Base-by-base conservation (phyloP, 1,140 invertebrate genomes). In the Neoseiulus cucumeris region DNA sequence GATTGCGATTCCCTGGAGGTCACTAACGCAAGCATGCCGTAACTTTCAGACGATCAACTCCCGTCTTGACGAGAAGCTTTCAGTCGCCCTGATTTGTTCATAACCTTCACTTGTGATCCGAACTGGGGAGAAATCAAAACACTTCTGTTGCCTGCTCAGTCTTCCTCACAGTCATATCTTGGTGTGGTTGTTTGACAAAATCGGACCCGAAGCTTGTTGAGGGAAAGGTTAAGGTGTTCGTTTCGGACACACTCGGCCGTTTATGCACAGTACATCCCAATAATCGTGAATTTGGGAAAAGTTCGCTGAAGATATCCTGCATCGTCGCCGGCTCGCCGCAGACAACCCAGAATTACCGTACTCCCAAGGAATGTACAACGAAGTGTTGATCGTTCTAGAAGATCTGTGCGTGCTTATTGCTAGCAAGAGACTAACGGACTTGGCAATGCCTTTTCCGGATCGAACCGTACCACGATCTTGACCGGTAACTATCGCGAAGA, bases 21-120 rank as follows among this genome's bases (percentile, higher is more conserved):
- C n/a, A n/a, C n/a, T n/a, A n/a, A n/a, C n/a, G n/a, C n/a, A n/a
- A n/a, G n/a, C n/a, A n/a, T n/a, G n/a, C n/a, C n/a, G n/a, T n/a
- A n/a, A n/a, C n/a, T n/a, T n/a, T n/a, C n/a, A n/a, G n/a, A n/a
- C n/a, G n/a, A n/a, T n/a, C n/a, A n/a, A n/a, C n/a, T n/a, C n/a
- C n/a, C n/a, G n/a, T n/a, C n/a, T n/a, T n/a, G n/a, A n/a, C n/a
- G n/a, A n/a, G n/a, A n/a, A n/a, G n/a, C 66, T 64, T 75, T 67
- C 67, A 76, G 75, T 7, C 68, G 69, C 33, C 76, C 77, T 20
- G 72, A 73, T 65, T 64, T 78, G 1, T 79, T 79, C 65, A 72
- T 78, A n/a, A 79, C 78, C 4, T 70, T 78, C 33, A 79, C 77
- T 28, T 74, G 69, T 68, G 82, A 77, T 75, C 76, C 70, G 68